Conservation (phyloP, 2,113 vertebrate species). For the Riparia riparia region DNA sequence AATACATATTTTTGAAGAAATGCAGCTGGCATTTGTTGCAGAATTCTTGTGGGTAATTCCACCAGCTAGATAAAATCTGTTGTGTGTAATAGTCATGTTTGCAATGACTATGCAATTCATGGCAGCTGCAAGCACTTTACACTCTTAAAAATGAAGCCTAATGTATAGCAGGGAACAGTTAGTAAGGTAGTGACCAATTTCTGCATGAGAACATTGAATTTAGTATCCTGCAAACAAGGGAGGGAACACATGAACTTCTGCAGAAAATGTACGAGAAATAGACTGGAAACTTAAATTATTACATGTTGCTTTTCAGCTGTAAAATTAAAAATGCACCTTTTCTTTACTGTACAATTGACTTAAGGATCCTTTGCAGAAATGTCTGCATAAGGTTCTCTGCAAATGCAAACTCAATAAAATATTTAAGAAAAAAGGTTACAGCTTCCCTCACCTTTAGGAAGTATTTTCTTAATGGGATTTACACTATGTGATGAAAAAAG, state of each 20-base stretch:
- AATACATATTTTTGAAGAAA: background rate
- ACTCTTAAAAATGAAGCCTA: background rate
- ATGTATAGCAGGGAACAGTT: background rate
- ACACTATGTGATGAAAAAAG: background rate
- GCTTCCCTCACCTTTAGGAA: background rate
- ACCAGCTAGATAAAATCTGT: background rate
- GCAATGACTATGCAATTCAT: background rate
- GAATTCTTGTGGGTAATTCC: background rate
- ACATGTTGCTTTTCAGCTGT: background rate
- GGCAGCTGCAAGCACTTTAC: background rate
- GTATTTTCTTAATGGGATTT: background rate
- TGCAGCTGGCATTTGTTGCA: background rate
- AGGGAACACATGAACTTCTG: background rate
- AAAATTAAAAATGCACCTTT: background rate
- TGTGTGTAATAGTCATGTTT: background rate
- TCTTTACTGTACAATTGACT: background rate
- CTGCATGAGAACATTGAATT: background rate
- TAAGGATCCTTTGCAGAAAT: background rate
- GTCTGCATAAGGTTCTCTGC: background rate
- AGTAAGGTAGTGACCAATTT: background rate
- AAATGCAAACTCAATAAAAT: background rate
- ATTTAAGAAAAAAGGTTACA: background rate
- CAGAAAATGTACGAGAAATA: background rate
- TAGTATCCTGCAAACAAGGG: background rate
- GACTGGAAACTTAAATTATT: background rate